Base-by-base conservation (phyloP, 2,888 invertebrate genomes). In the Oscheius sp. region DNA sequence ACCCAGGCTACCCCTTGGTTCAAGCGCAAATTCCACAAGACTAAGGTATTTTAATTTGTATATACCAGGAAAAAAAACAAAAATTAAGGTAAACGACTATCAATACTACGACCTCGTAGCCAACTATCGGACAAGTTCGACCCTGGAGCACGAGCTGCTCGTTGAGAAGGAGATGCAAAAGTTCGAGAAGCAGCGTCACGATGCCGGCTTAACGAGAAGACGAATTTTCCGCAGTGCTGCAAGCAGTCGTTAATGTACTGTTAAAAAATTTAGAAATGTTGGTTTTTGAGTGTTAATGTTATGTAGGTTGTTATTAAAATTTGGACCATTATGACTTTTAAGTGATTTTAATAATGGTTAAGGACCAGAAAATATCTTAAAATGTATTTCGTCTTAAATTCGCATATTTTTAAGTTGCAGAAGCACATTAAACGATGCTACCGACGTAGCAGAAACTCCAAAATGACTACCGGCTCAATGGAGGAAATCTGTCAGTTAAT, bases 81-180 rank as follows among this genome's bases (percentile, higher is more conserved):
- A 21, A 21, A 21, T 21, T 21, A 0, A 83, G 83, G 63, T 87
- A 37, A 81, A 81, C 53, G 84, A 85, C 73, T 86, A 84, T 68
- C 79, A 82, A 60, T 82, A 86, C 63, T 88, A 85, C 75, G 88
- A 88, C 73, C 70, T 88, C 35, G 78, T 88, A 65, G 82, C 81
- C 13, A 74, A 79, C 58, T 88, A 88, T 70, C 76, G 88, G 37
- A 80, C 79, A 33, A 76, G 79, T 29, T 82, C 84, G 33, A 83
- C 82, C 13, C 59, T 80, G 51, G 88, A 88, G 55, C 83, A 86
- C 63, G 88, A 88, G 75, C 59, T 82, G 32, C 47, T 35, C 10
- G 79, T 82, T 10, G 80, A 84, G 57, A 70, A 77, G 35, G 76
- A 83, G 51, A 83, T 84, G 77, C 78, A 79, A 57, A 76, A 76